Conservation (phyloP, 2,888 invertebrate species). For the Tetranychus truncatus region DNA sequence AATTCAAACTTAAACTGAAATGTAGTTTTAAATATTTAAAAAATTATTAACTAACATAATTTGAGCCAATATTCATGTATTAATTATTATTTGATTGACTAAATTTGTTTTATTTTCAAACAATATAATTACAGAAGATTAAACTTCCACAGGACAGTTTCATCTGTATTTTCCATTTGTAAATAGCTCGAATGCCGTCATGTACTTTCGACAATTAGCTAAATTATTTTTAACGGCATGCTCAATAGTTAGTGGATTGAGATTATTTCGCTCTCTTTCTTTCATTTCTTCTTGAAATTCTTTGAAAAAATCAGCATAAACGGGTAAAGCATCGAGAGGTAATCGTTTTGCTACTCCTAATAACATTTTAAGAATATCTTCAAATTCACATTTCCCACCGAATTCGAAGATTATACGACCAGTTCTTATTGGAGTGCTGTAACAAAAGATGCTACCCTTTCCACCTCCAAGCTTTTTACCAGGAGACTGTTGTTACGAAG, state of each 20-base stretch:
- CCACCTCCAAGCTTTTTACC: conserved; percentile 90
- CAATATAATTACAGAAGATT: neutral
- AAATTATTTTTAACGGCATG: conserved; percentile 7
- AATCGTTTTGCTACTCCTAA: conserved; percentile 57
- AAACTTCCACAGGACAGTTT: neutral
- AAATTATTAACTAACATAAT: too few relatives aligned
- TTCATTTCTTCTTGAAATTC: neutral
- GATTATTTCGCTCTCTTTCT: neutral
- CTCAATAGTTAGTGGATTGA: neutral
- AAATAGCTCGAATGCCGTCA: neutral
- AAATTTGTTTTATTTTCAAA: too few relatives aligned
- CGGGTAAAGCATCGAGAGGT: conserved; percentile 37
- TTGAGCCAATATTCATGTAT: too few relatives aligned
- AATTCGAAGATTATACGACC: conserved; percentile 82
- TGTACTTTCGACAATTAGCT: neutral
- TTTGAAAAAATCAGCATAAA: neutral
- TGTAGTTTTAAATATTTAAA: too few relatives aligned
- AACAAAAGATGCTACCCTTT: conserved; percentile 83
- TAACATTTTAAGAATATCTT: conserved; percentile 32
- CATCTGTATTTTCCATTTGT: neutral
- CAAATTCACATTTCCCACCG: conserved; percentile 70
- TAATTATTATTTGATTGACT: too few relatives aligned
- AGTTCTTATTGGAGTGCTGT: conserved; percentile 74
- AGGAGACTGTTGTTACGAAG: conserved; percentile 42
- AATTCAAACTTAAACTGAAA: too few relatives aligned